Conservation (phyloP, 2,888 invertebrate genomes). For the Pecten maximus region DNA sequence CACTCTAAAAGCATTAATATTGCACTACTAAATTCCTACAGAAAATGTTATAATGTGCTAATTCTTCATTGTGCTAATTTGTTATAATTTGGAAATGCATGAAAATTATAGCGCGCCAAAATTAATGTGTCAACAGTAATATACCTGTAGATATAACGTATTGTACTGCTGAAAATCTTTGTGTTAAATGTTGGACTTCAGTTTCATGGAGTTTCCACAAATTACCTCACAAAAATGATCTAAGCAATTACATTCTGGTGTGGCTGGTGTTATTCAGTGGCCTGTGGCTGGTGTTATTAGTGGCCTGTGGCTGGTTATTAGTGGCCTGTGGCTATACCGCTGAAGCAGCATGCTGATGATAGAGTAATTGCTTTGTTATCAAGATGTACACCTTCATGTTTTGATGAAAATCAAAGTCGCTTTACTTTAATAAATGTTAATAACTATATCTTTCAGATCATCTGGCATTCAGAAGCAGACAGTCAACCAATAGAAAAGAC, state of each 20-base stretch:
- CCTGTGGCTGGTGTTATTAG: too few relatives aligned
- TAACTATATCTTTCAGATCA: neutral
- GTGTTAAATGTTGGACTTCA: neutral
- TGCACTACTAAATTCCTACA: too few relatives aligned
- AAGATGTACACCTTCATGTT: neutral
- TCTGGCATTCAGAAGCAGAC: neutral
- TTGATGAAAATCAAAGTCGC: slow-evolving; percentile 6
- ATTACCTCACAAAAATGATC: neutral
- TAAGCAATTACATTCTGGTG: neutral
- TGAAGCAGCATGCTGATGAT: neutral
- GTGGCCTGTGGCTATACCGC: neutral
- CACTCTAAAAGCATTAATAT: too few relatives aligned
- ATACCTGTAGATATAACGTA: neutral
- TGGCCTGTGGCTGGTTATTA: neutral
- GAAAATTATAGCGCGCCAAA: too few relatives aligned
- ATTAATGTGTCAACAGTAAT: too few relatives aligned
- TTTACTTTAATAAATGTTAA: neutral
- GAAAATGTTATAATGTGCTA: too few relatives aligned
- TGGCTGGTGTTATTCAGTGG: neutral
- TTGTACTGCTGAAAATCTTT: neutral
- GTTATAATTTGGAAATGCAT: too few relatives aligned
- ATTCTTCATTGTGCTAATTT: too few relatives aligned
- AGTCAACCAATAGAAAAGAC: neutral
- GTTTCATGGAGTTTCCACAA: neutral
- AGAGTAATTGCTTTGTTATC: neutral